Conservation (phyloP, 1,140 invertebrate species). For the Calliphora vicina region DNA sequence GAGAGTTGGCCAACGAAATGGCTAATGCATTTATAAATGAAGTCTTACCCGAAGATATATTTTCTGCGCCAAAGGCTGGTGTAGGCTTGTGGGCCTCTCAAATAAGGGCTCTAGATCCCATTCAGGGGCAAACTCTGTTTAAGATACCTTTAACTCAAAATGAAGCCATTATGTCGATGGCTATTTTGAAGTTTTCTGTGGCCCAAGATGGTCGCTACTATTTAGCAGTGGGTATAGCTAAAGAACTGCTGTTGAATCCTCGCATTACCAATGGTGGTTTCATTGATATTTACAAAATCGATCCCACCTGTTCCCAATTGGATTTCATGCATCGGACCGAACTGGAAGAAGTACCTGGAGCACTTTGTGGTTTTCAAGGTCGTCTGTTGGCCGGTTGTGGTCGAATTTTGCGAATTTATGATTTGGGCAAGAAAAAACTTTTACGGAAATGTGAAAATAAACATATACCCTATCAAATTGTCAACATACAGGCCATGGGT, state of each 20-base stretch:
- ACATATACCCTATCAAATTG: constrained; percentile 95
- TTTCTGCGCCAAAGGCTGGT: constrained; percentile 96
- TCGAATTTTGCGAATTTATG: constrained; percentile 90
- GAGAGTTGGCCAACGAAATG: constrained; percentile 95
- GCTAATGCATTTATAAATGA: constrained; percentile 96
- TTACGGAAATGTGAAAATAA: constrained; percentile 99
- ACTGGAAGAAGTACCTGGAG: constrained; percentile 92
- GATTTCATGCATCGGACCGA: constrained; percentile 94
- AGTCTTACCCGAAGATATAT: constrained; percentile 90
- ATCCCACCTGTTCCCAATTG: constrained; percentile 76
- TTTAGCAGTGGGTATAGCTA: constrained; percentile 81
- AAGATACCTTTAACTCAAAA: constrained; percentile 91
- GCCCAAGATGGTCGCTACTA: constrained; percentile 59
- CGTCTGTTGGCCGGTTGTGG: constrained; percentile 92
- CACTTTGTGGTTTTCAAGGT: constrained; percentile 92
- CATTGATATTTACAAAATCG: constrained; percentile 66
- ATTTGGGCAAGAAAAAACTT: constrained; percentile 96
- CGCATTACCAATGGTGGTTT: constrained; percentile 50
- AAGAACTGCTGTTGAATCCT: constrained; percentile 90
- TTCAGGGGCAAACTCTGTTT: constrained; percentile 80
- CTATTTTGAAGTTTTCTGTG: constrained; percentile 69
- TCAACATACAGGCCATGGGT: constrained; percentile 92
- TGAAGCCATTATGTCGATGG: constrained; percentile 88
- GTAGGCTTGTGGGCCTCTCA: constrained; percentile 97
- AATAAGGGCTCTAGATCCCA: constrained; percentile 90